phyloP scores from a whole-genome alignment of 2,888 invertebrate species.

The Hypercompe scribonia region DNA sequence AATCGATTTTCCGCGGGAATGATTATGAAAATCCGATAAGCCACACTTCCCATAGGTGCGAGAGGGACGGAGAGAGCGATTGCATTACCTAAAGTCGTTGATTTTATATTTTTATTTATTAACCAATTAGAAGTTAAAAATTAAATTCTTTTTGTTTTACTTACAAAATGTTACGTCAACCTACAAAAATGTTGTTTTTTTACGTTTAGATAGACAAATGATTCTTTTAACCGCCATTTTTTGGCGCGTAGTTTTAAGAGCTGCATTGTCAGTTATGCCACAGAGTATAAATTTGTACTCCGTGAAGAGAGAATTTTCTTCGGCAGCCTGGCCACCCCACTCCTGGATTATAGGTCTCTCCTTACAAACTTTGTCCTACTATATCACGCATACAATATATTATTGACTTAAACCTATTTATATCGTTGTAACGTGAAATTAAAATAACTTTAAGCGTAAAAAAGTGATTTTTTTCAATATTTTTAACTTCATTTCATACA shows the following conservation, averaged over 20 bases:
- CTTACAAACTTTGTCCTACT: too few relatives aligned
- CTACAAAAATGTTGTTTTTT: not conserved
- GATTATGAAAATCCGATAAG: conserved; percentile 1
- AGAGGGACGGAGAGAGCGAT: not conserved
- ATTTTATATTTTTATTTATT: conserved; percentile 7
- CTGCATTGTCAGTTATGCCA: not conserved
- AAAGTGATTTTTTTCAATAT: not conserved
- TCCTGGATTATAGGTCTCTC: too few relatives aligned
- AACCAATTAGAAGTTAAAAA: not conserved
- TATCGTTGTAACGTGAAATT: too few relatives aligned
- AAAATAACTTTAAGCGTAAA: too few relatives aligned
- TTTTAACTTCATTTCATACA: not conserved
- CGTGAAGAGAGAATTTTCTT: too few relatives aligned
- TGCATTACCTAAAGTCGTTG: conserved; percentile 1
- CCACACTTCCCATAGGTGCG: not conserved
- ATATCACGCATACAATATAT: too few relatives aligned
- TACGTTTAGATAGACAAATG: not conserved
- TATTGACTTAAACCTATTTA: too few relatives aligned
- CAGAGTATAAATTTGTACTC: not conserved
- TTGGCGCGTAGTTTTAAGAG: not conserved
- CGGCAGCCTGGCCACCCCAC: too few relatives aligned
- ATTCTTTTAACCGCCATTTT: not conserved
- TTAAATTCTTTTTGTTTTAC: not conserved
- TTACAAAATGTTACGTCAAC: not conserved
- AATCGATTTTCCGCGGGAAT: not conserved